These are phyloP conservation scores for Otis tarda DNA, from an alignment of 2,113 vertebrate genomes.

Conservation along the genomic window DNA sequence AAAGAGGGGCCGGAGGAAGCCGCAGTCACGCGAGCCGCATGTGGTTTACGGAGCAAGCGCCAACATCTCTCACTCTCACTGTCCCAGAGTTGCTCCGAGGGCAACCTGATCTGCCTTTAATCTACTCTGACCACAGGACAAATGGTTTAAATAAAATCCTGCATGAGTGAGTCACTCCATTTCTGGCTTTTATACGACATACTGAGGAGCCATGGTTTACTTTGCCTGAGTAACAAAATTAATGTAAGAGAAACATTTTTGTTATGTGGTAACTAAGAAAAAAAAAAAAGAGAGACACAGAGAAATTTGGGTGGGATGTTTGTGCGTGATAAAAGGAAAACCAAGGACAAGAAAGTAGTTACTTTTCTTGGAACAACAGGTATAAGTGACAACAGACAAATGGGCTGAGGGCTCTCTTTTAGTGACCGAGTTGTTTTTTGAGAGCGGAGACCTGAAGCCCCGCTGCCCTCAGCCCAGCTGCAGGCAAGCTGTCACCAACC, in stretches of 20 bases:
- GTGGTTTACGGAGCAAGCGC: conserved; percentile 77
- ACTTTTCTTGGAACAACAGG: conserved; percentile 47
- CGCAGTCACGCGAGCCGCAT: conserved; percentile 77
- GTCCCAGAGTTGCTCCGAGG: conserved; percentile 73
- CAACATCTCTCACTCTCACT: conserved; percentile 82
- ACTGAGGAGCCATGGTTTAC: conserved; percentile 83
- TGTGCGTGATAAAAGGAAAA: conserved; percentile 33
- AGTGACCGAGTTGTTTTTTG: neutral
- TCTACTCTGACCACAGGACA: conserved; percentile 82
- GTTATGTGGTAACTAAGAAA: conserved; percentile 82
- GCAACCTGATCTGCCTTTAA: conserved; percentile 83
- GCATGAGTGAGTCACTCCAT: conserved; percentile 83
- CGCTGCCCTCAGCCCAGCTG: neutral
- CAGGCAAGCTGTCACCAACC: neutral
- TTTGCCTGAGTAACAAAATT: conserved; percentile 87
- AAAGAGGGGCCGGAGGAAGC: conserved; percentile 28
- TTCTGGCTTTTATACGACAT: conserved; percentile 73
- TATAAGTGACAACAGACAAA: neutral
- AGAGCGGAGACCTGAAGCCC: neutral
- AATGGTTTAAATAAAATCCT: conserved; percentile 92
- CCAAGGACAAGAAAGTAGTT: neutral
- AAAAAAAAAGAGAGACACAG: neutral
- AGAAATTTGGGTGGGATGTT: conserved; percentile 53
- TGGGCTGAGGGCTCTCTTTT: neutral
- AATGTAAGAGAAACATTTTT: conserved; percentile 86